Evolutionary conservation across 2,113 vertebrate genomes (phyloP).

Genomic region (Fregata magnificens): DNA sequence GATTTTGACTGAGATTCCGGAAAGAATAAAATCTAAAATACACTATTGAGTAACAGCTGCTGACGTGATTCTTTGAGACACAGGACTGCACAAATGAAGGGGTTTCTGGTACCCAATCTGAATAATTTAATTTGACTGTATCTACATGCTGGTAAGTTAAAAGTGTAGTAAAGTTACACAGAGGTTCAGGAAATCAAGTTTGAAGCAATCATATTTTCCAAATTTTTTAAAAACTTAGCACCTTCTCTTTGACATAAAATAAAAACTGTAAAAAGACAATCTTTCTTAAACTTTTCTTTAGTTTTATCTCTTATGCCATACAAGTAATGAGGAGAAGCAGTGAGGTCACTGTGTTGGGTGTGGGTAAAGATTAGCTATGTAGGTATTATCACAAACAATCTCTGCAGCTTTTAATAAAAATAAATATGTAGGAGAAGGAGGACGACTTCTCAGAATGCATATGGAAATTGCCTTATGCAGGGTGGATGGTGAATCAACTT

Average conservation of each 20-base stretch:
- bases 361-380: background rate
- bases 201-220: background rate
- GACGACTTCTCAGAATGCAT: background rate
- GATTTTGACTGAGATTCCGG: background rate
- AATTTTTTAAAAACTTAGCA: background rate
- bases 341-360: background rate
- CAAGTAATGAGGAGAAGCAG: background rate
- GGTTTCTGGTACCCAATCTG: background rate
- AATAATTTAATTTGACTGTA: background rate
- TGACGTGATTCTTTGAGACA: background rate
- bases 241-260: background rate
- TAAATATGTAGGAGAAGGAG: background rate
- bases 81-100: background rate
- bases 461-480: background rate
- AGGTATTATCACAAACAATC: background rate
- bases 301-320: background rate
- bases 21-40: background rate
- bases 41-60: background rate
- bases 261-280: background rate
- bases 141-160: background rate
- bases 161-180: background rate
- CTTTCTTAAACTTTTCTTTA: background rate
- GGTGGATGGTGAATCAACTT: background rate
- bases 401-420: background rate
- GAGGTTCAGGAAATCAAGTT: background rate